Base-by-base conservation (phyloP, 30 jellyfish, hydroid and myxozoan species). In the Rhopilema esculentum region DNA sequence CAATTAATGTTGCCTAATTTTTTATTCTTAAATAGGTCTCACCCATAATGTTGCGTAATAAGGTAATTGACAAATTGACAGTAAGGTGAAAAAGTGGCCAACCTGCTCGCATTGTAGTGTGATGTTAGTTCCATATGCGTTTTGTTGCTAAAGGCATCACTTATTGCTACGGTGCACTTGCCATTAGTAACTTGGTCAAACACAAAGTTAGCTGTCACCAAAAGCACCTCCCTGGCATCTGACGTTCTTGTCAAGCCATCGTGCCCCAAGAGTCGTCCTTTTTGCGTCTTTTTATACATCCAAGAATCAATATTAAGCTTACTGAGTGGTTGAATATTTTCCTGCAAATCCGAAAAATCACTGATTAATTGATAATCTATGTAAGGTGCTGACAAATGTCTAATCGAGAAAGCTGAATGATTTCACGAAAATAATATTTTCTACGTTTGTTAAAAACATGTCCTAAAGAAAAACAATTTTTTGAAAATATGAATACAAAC, bases 181-280 rank as follows among this genome's bases (percentile, higher is more conserved):
- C 63, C 64, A 24, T 70, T 70, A 19, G 63, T 7, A 70, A 70
- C 49, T 27, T 0, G 8, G 27, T 70, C 80, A 29, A 70, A 70
- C 1, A 70, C 22, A 16, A 24, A 70, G 28, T 70, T 70, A 8
- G 64, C 27, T 0, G 80, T 70, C 4, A 70, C 80, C 80, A 70
- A 29, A 1, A 29, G 6, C 21, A 29, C 80, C 19, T 52, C 27
- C 27, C 49, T 29, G 63, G 24, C 25, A 1, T 7, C 65, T 23
- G 21, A 2, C 32, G 1, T 21, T 17, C 49, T 57, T 19, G 9
- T 70, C 64, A 27, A 70, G 64, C 64, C 64, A 70, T 0, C 7
- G 64, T 27, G 64, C 25, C 80, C 80, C 27, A 70, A 6, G 18
- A 70, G 21, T 16, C 63, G 40, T 29, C 80, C 80, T 24, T 15